These are phyloP conservation scores for Aporophyla nigra DNA, from an alignment of 2,888 invertebrate species.

Conservation along the genomic window DNA sequence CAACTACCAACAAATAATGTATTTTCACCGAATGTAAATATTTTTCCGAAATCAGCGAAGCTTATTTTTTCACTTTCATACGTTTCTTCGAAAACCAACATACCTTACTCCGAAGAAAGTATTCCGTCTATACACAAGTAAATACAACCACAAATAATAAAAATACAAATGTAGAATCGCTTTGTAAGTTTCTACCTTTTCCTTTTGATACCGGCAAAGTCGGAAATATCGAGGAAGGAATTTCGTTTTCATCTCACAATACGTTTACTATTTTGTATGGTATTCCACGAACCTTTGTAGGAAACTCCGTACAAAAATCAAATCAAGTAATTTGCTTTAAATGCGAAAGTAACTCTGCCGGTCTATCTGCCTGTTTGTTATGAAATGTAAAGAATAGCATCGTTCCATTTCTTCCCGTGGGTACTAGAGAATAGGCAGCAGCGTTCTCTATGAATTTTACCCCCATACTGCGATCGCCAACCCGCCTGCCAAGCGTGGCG, in stretches of 20 bases:
- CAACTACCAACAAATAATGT: background rate
- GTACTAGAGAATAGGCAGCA: too few relatives aligned
- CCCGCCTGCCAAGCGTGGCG: too few relatives aligned
- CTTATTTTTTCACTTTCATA: background rate
- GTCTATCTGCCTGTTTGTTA: too few relatives aligned
- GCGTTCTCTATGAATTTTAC: too few relatives aligned
- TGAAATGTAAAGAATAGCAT: too few relatives aligned
- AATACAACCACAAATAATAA: background rate
- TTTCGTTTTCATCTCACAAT: background rate
- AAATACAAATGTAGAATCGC: background rate
- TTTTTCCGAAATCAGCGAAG: background rate
- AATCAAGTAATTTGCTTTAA: too few relatives aligned
- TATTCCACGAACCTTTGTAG: background rate
- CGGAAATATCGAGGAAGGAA: background rate
- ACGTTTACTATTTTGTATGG: background rate
- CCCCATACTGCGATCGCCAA: too few relatives aligned
- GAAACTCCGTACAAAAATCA: background rate
- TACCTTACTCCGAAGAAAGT: background rate
- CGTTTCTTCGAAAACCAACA: background rate
- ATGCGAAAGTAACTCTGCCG: too few relatives aligned
- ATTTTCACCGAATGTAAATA: background rate
- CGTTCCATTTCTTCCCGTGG: too few relatives aligned
- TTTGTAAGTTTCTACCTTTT: background rate
- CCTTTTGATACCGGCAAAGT: background rate
- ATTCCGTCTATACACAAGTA: background rate